Evolutionary conservation across 1,140 invertebrate species (phyloP).

Genomic region (Drosophila mojavensis): DNA sequence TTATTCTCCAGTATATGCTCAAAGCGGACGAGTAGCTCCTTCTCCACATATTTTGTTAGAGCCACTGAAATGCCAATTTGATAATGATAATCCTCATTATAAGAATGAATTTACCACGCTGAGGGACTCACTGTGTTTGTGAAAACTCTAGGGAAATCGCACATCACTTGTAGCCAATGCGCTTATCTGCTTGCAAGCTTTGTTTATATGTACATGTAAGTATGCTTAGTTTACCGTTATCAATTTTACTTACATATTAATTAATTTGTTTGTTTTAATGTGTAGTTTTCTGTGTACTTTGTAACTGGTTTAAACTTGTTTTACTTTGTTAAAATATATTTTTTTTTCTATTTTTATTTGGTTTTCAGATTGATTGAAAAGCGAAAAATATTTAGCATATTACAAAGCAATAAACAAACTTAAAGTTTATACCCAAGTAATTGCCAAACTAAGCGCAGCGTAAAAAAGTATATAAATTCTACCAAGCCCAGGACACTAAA

Average conservation of each 20-base stretch:
- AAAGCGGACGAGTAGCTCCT: conserved; percentile 90
- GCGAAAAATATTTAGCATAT: too few relatives aligned
- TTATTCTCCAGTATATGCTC: conserved; percentile 92
- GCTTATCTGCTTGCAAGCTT: conserved; percentile 23
- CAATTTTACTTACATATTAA: too few relatives aligned
- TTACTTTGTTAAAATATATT: too few relatives aligned
- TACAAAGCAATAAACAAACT: background rate
- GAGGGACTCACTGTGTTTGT: conserved; percentile 60
- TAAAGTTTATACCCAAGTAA: conserved; percentile 66
- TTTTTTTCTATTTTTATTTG: background rate
- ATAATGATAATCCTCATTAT: background rate
- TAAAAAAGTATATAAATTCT: conserved; percentile 88
- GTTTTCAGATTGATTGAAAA: background rate
- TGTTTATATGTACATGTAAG: too few relatives aligned
- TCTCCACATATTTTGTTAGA: conserved; percentile 90
- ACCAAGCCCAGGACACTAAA: conserved; percentile 89
- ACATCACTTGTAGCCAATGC: too few relatives aligned
- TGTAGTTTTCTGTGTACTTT: too few relatives aligned
- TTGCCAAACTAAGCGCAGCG: conserved; percentile 86
- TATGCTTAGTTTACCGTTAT: too few relatives aligned
- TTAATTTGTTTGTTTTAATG: too few relatives aligned
- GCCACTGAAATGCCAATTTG: conserved; percentile 83
- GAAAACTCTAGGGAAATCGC: conserved; percentile 45
- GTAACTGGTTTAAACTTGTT: too few relatives aligned
- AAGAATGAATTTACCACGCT: background rate